A percentile compares a stretch with the other conserved stretches of the same genome.
These are phyloP conservation scores for Phalanger gymnotis DNA, from an alignment of 2,797 vertebrate genomes.

Conservation along the genomic window DNA sequence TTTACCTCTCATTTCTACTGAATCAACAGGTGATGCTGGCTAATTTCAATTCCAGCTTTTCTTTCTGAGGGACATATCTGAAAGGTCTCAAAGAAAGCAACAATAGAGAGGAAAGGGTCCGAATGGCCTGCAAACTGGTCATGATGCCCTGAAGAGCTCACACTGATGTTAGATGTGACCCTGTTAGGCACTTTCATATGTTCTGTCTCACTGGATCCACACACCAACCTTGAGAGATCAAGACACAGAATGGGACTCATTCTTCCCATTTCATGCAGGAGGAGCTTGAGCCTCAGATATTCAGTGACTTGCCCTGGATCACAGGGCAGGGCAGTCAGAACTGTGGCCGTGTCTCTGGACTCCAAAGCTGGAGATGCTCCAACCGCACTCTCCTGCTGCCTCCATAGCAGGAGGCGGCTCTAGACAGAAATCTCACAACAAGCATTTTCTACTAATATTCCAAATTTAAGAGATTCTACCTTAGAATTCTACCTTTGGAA, in stretches of 20 bases:
- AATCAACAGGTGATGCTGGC: neutral
- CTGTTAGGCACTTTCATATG: neutral
- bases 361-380: neutral
- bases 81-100: neutral
- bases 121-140: neutral
- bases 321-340: neutral
- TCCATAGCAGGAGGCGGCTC: neutral
- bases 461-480: slow-evolving; percentile 40
- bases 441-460: slow-evolving; percentile 4
- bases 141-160: neutral
- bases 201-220: neutral
- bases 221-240: neutral
- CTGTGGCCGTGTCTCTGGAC: neutral
- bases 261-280: neutral
- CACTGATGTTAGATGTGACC: neutral
- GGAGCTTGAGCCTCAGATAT: neutral
- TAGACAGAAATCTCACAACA: neutral
- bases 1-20: neutral
- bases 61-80: neutral
- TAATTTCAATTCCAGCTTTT: neutral
- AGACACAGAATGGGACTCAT: neutral
- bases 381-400: neutral
- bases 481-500: slow-evolving; percentile 29
- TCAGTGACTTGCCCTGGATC: neutral
- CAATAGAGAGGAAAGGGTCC: neutral